phyloP scores from a whole-genome alignment of 2,888 invertebrate species.

The Mystacides longicornis region DNA sequence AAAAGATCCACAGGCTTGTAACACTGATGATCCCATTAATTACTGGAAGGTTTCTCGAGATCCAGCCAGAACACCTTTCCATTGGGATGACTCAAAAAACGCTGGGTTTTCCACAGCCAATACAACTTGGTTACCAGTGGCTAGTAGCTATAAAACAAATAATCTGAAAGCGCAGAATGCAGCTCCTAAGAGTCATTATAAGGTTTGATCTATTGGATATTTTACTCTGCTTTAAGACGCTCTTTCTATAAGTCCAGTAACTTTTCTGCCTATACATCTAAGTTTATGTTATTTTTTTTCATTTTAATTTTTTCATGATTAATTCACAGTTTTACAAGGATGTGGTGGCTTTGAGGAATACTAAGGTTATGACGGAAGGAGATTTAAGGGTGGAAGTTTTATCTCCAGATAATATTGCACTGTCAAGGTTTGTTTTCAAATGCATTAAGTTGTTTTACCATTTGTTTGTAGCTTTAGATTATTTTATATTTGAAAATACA shows the following conservation, averaged over 20 bases:
- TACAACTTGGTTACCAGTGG: slow-evolving; percentile 54
- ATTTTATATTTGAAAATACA: too few species aligned
- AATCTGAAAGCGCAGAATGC: slow-evolving; percentile 50
- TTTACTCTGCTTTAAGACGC: not conserved
- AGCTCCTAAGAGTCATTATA: slow-evolving; percentile 46
- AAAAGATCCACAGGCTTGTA: slow-evolving; percentile 56
- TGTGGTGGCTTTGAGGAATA: slow-evolving; percentile 40
- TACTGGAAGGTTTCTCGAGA: slow-evolving; percentile 55
- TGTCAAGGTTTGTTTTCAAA: slow-evolving; percentile 36
- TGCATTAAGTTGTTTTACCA: not conserved
- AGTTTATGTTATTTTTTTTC: not conserved
- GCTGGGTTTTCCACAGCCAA: slow-evolving; percentile 44
- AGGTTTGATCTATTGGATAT: slow-evolving; percentile 23
- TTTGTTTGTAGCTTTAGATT: not conserved
- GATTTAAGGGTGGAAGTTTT: slow-evolving; percentile 35
- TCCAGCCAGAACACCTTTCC: slow-evolving; percentile 56
- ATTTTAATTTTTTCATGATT: not conserved
- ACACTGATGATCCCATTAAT: slow-evolving; percentile 53
- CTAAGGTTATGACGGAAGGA: slow-evolving; percentile 34
- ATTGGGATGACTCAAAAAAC: slow-evolving; percentile 49
- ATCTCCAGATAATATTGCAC: slow-evolving; percentile 33
- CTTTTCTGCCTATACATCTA: too few species aligned
- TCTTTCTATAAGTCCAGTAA: not conserved
- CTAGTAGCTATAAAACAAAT: slow-evolving; percentile 49
- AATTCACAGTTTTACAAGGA: slow-evolving; percentile 48